Evolutionary conservation across 2,888 invertebrate genomes (phyloP), one percentile per base, ranked within the genome.

Genomic region (Eucera pruinosa): DNA sequence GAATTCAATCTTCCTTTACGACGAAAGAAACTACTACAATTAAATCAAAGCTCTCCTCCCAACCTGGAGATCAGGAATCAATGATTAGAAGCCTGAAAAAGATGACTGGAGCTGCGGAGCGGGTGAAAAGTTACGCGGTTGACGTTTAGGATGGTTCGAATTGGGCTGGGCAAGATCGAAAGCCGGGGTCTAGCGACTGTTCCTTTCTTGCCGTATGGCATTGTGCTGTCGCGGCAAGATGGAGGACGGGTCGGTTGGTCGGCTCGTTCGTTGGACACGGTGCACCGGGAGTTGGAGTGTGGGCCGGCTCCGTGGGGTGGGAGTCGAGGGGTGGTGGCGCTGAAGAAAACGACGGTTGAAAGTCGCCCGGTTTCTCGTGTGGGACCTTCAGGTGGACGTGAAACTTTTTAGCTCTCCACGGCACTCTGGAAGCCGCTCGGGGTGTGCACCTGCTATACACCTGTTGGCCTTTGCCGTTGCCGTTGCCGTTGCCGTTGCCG

Each of bases 361-460:
- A 86, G 86, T 84, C 86, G 84, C 82, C 81, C 81, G 86, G 75
- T 83, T 81, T 87, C 89, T 89, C 90, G 91, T 90, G 90, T 89
- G 90, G 91, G 90, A 91, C 90, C 90, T 90, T 90, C 90, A 89
- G 90, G 90, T 90, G 90, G 90, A 90, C 88, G 86, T 82, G 90
- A 89, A 90, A 91, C 84, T 86, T 86, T 86, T 84, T 83, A 81
- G 82, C 82, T 87, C 87, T 82, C 83, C 74, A 74, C 79, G 80
- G 81, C 81, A 71, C 76, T 80, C 76, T 82, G 79, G 84, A 82
- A 88, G 88, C 78, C 86, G 85, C 86, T 87, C 78, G 76, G 84
- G 85, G 81, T 85, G 87, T 84, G 86, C 90, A 90, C 90, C 91
- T 90, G 91, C 92, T 90, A 91, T 90, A 89, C 91, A 91, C 92